Evolutionary conservation across 2,888 invertebrate species (phyloP).

Genomic region (Gryllus longicercus): DNA sequence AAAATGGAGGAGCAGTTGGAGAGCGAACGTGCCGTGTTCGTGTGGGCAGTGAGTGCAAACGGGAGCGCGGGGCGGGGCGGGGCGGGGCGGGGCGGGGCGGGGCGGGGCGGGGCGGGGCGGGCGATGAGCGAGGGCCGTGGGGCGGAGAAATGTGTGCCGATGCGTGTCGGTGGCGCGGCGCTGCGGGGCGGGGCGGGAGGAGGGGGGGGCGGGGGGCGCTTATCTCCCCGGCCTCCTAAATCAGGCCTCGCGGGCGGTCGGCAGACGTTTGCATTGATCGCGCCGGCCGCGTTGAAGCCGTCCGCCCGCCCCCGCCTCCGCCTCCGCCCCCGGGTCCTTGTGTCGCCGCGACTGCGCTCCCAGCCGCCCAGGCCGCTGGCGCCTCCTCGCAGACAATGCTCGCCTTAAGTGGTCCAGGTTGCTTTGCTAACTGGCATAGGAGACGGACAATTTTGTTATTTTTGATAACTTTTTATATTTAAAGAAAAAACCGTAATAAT

Average conservation of each 20-base stretch:
- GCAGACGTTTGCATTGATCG: background rate
- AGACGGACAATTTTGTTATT: too few species aligned
- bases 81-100: too few species aligned
- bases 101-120: background rate
- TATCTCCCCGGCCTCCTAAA: background rate
- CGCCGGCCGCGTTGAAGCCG: background rate
- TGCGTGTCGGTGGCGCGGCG: background rate
- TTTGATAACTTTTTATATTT: too few species aligned
- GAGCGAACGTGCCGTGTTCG: too few species aligned
- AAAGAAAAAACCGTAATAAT: too few species aligned
- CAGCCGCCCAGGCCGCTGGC: background rate
- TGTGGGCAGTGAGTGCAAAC: too few species aligned
- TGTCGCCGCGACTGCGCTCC: background rate
- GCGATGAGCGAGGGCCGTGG: background rate
- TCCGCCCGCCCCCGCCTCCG: background rate
- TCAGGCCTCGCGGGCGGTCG: conserved; percentile 1
- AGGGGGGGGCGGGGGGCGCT: background rate
- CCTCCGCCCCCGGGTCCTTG: background rate
- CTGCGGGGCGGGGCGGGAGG: background rate
- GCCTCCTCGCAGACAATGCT: too few species aligned
- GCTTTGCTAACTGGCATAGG: too few species aligned
- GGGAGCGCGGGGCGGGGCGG: too few species aligned
- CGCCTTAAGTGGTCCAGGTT: too few species aligned
- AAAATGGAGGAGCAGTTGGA: too few species aligned
- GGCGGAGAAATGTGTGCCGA: background rate